Percentiles rank a stretch among this genome's conserved stretches.
Conservation (phyloP, 2,113 vertebrate genomes). For the chimpanzee (Pan troglodytes) region NHGRI_mPanTro3-v2.1_pri NC_072413.2:87988501-87989000, state of each 20-base stretch:
- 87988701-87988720: background rate
- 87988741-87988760: background rate
- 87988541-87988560: background rate
- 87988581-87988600: background rate
- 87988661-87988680: background rate
- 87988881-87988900: fast-evolving
- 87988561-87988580: background rate
- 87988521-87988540: background rate
- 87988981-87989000: background rate
- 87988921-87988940: fast-evolving
- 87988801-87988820: background rate
- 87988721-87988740: background rate
- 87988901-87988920: background rate
- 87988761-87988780: background rate
- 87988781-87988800: background rate
- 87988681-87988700: background rate
- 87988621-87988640: background rate
- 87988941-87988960: background rate
- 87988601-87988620: background rate
- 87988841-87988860: background rate
- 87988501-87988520: background rate
- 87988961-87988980: background rate
- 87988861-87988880: background rate
- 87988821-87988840: fast-evolving
- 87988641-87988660: background rate